Conservation (phyloP, 92 coral and sea anemone species). For the Meandrina meandrites region DNA sequence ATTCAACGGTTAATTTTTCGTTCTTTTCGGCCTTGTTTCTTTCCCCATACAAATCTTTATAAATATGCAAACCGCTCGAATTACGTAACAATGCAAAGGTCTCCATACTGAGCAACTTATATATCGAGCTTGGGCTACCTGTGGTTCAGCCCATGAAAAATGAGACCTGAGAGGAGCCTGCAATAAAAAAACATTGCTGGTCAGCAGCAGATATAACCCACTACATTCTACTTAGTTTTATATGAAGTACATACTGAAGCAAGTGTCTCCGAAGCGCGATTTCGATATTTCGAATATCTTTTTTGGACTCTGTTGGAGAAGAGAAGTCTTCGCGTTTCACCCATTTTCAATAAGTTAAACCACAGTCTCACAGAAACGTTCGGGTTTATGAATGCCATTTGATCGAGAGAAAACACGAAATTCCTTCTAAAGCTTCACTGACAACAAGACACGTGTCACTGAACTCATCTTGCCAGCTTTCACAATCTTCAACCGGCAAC, state of each 20-base stretch:
- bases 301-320: not conserved
- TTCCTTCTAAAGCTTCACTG: not conserved
- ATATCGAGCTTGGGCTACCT: too few species aligned
- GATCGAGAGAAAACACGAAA: not conserved
- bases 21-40: too few species aligned
- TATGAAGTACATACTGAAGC: not conserved
- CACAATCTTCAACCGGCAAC: conserved; percentile 3
- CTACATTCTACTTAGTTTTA: too few species aligned
- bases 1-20: too few species aligned
- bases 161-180: not conserved
- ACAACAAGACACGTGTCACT: conserved; percentile 4
- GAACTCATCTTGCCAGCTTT: not conserved
- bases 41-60: too few species aligned
- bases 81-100: too few species aligned
- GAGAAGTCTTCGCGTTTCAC: not conserved
- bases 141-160: too few species aligned
- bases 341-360: not conserved
- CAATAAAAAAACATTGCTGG: not conserved
- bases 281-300: not conserved
- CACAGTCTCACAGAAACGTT: too few species aligned
- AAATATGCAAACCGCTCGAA: too few species aligned
- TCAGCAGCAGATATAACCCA: not conserved
- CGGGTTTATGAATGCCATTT: not conserved
- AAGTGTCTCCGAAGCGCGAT: not conserved
- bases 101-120: too few species aligned